A percentile compares a stretch with the other conserved stretches of the same genome.
Evolutionary conservation across 2,797 vertebrate genomes (phyloP).

Genomic region (Cuniculus paca): DNA sequence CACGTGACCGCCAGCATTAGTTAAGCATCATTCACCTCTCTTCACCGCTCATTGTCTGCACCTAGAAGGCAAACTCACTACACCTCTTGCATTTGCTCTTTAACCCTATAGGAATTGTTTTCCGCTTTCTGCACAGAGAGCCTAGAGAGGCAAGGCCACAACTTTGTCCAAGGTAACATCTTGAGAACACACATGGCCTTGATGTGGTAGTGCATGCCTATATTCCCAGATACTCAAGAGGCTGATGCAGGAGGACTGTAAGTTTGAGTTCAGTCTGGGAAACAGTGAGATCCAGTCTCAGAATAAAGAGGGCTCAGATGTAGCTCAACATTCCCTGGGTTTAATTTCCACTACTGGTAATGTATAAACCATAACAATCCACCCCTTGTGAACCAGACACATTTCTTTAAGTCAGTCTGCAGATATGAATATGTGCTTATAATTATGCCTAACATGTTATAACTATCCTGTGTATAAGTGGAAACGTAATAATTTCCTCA

Average conservation of each 20-base stretch:
- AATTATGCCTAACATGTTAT: no score
- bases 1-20: not conserved
- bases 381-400: no score
- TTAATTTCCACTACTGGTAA: not conserved
- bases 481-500: no score
- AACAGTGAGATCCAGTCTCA: not conserved
- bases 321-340: not conserved
- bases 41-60: not conserved
- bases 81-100: not conserved
- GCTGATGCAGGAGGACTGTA: not conserved
- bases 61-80: not conserved
- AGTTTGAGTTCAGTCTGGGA: not conserved
- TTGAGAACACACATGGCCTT: not conserved
- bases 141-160: not conserved
- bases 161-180: not conserved
- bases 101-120: not conserved
- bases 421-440: no score
- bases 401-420: no score
- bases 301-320: not conserved
- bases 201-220: not conserved
- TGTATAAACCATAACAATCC: no score
- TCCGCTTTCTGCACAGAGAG: not conserved
- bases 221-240: not conserved
- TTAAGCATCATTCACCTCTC: not conserved
- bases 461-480: no score